These are phyloP conservation scores for Sisyra nigra DNA, from an alignment of 2,888 invertebrate species.

Conservation along the genomic window DNA sequence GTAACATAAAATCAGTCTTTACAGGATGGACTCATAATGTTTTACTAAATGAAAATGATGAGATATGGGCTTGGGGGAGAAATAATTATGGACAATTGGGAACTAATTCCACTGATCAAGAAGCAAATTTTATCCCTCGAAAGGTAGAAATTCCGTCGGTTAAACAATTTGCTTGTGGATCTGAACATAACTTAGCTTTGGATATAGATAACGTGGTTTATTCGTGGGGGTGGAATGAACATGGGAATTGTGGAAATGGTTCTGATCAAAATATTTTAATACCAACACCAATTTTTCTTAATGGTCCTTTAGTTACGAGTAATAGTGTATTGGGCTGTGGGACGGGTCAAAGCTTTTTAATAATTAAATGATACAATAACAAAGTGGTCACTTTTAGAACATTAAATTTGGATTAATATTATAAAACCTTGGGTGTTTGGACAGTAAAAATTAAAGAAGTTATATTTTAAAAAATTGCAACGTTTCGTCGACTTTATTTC, in stretches of 20 bases:
- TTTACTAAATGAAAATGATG: slow-evolving; percentile 41
- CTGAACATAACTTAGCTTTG: slow-evolving; percentile 63
- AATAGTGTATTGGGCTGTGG: slow-evolving; percentile 27
- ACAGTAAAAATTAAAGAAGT: no score
- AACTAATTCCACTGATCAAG: slow-evolving; percentile 19
- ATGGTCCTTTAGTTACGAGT: slow-evolving; percentile 10
- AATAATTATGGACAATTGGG: slow-evolving; percentile 71
- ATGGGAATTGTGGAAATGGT: slow-evolving; percentile 67
- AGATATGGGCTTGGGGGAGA: slow-evolving; percentile 61
- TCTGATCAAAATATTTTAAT: slow-evolving; percentile 27
- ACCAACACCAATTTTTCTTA: slow-evolving; percentile 27
- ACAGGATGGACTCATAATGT: slow-evolving; percentile 70
- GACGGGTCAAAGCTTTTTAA: slow-evolving; percentile 34
- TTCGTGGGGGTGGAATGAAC: slow-evolving; percentile 86
- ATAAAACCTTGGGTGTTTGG: no score
- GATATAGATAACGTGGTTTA: slow-evolving; percentile 45
- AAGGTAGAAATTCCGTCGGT: slow-evolving; percentile 32
- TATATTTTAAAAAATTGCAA: no score
- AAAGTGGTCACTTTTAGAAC: no score
- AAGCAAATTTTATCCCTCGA: slow-evolving; percentile 29
- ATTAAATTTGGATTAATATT: no score
- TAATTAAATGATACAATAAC: slow-evolving; percentile 24
- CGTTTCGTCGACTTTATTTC: no score
- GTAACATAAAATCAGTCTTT: slow-evolving; percentile 28
- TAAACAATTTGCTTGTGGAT: slow-evolving; percentile 47